Base-by-base conservation (phyloP, 2,797 vertebrate genomes). In the Masticophis lateralis region DNA sequence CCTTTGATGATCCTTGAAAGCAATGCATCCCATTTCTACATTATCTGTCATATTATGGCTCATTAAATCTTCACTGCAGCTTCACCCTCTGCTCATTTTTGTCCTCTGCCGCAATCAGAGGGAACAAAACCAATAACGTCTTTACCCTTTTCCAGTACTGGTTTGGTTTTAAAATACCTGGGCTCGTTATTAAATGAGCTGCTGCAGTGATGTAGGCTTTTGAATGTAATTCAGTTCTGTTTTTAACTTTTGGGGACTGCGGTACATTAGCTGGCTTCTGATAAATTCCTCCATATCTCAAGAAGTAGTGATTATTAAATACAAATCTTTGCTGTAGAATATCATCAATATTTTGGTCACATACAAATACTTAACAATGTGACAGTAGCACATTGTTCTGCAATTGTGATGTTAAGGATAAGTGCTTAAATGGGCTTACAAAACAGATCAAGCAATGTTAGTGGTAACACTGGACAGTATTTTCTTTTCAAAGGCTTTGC, bases 151-250 rank as follows among this genome's bases (percentile, higher is more conserved):
- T 87, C 13, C 0, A 92, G n/a, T 1, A 90, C 16, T 90, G 47
- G 88, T 59, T 92, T 74, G 93, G 93, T 94, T 94, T 95, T 92
- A 95, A 79, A 95, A 93, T 63, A 95, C 86, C 43, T 91, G 0
- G 86, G 32, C 88, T 93, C 94, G 16, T 0, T 0, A 91, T 61
- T 32, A 94, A 59, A 94, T 94, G n/a, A 94, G 74, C 25, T 96
- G 51, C 94, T 95, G 53, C 94, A 91, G 57, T 25, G 69, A 60
- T 86, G 53, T 25, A 87, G 51, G 27, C 92, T 92, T 47, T 91
- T 2, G 43, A 63, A 25, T 53, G 25, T 12, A 92, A 93, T 74
- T 92, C 4, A 90, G 0, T 51, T 91, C 95, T 91, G 92, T 79
- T 60, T 94, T 94, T 47, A 47, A 87, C 1, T 0, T 88, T 2